Conservation (phyloP, 2,797 vertebrate genomes). For the Myotis vivesi region DNA sequence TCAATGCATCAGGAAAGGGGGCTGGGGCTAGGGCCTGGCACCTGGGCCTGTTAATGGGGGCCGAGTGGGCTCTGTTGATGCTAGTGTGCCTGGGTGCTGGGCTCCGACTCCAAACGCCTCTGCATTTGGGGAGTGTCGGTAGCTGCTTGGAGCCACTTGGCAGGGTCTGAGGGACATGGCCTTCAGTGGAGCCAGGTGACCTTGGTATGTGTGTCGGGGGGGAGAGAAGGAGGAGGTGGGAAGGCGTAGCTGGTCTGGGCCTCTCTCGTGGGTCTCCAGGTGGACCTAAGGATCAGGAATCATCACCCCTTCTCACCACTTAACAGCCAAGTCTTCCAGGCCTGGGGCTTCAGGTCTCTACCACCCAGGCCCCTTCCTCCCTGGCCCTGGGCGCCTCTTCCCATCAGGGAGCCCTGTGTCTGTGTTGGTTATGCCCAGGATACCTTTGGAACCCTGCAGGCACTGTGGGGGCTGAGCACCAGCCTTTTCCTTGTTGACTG, state of each 20-base stretch:
- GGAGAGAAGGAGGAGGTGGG: neutral
- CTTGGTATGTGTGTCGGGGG: neutral
- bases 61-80: neutral
- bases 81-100: neutral
- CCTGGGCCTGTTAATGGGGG: neutral
- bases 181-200: neutral
- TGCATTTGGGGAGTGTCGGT: neutral
- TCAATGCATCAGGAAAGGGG: neutral
- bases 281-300: neutral
- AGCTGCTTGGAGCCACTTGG: neutral
- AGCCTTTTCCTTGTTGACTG: neutral
- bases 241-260: neutral
- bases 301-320: neutral
- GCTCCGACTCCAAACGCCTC: neutral
- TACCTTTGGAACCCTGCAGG: neutral
- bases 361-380: neutral
- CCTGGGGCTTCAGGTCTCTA: neutral
- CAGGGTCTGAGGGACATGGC: neutral
- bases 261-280: neutral
- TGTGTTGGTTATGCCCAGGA: neutral
- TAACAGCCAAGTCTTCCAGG: neutral
- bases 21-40: neutral
- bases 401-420: too few relatives aligned
- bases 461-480: rapidly evolving
- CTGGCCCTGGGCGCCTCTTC: neutral